Evolutionary conservation across 2,113 vertebrate genomes (phyloP), one percentile per base, ranked within the genome.

Genomic region (Rafetus swinhoei): DNA sequence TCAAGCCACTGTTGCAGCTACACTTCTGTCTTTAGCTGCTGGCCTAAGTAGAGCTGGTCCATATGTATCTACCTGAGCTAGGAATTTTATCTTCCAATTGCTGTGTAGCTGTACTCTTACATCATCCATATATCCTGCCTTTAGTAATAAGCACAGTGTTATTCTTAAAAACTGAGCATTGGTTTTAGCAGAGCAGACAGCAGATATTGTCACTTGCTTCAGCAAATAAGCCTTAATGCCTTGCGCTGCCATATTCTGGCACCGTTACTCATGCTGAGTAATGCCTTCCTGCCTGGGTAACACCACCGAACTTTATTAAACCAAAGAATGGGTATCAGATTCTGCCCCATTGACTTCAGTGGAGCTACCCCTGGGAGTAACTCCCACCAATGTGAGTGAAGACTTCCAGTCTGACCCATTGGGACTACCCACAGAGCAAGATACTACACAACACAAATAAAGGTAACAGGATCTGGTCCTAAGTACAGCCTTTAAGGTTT

Each of bases 221-320:
- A 53, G 69, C 25, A 5, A 19, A 50, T 2, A 4, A 79, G 84
- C 60, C 56, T 85, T 53, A 22, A 35, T 35, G 53, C 59, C 55
- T 90, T 55, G 32, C 62, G 1, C 2, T 1, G 27, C 59, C 27
- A 0, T 0, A 0, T 72, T 74, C 35, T 0, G 4, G 80, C 22
- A 77, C 52, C 76, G 89, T 54, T 54, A 54, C 6, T 89, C 90
- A 2, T 6, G 45, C 32, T 55, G 27, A 85, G 82, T n/a, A 29
- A 57, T 21, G 11, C 9, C 39, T 45, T 45, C n/a, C 80, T 95
- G n/a, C 6, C 8, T 9, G 32, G 7, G 29, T 69, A n/a, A 15
- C 62, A 50, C 72, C 19, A 3, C 39, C 2, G 2, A n/a, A 35
- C 8, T 84, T 3, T 12, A 27, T 14, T 24, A 32, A 65, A 74